Conservation (phyloP, 2,797 vertebrate species). For the Anisognathus igniventris region DNA sequence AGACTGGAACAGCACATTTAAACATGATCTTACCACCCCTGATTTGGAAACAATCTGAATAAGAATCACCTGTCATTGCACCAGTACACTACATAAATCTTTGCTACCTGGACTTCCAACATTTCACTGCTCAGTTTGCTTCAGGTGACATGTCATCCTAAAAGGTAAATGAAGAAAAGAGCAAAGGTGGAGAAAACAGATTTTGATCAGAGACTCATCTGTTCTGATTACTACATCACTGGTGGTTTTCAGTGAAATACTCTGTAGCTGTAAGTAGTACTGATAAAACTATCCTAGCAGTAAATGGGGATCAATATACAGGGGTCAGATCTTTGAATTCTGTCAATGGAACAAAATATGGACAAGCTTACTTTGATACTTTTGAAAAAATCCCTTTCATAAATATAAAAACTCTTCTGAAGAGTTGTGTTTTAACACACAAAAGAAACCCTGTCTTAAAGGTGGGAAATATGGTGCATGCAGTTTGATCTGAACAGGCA, state of each 20-base stretch:
- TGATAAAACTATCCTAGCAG: background rate
- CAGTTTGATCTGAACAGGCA: background rate
- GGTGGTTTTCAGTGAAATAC: background rate
- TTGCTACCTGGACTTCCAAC: background rate
- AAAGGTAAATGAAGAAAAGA: background rate
- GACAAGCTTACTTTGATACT: background rate
- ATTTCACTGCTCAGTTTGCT: background rate
- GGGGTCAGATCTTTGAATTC: background rate
- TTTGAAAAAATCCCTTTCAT: background rate
- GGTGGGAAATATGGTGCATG: rapidly evolving
- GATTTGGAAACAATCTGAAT: background rate
- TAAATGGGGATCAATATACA: background rate
- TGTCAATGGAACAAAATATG: background rate
- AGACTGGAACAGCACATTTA: background rate
- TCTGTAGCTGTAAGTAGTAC: background rate
- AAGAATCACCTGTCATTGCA: background rate
- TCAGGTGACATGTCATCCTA: background rate
- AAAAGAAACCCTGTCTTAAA: background rate
- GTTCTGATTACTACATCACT: background rate
- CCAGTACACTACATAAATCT: background rate
- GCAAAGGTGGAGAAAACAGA: background rate
- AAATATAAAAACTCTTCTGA: background rate
- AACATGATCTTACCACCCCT: background rate
- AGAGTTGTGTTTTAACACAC: background rate
- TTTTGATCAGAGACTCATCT: background rate